Conservation (phyloP, 2,797 vertebrate genomes). For the Hafferia zeledoni region DNA sequence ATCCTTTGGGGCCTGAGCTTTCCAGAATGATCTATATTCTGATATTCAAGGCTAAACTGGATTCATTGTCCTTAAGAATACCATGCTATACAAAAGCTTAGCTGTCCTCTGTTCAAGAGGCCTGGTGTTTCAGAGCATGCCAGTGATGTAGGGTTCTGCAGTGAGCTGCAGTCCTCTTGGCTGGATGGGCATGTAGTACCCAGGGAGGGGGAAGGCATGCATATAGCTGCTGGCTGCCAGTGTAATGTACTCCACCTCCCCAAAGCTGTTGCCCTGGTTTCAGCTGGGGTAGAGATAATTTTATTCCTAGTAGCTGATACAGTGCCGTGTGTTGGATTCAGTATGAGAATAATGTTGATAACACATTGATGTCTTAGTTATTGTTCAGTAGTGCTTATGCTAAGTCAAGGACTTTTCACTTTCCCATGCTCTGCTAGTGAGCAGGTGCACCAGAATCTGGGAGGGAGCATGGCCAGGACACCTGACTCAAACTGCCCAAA, state of each 20-base stretch:
- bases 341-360: neutral
- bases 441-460: neutral
- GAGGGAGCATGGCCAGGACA: neutral
- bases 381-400: neutral
- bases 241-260: neutral
- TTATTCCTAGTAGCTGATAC: neutral
- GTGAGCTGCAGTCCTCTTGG: neutral
- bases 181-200: neutral
- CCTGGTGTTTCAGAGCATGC: neutral
- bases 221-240: neutral
- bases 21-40: neutral
- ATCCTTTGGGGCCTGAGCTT: neutral
- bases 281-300: neutral
- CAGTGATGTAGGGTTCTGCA: neutral
- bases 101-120: neutral
- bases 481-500: neutral
- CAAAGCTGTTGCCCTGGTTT: neutral
- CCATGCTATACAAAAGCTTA: neutral
- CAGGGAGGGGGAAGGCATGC: neutral
- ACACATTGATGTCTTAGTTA: neutral
- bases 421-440: rapidly evolving
- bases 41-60: neutral
- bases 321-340: neutral
- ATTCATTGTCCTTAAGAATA: neutral
- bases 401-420: neutral